phyloP scores from a whole-genome alignment of 2,797 vertebrate genomes.

The Lutjanus argentimaculatus region DNA sequence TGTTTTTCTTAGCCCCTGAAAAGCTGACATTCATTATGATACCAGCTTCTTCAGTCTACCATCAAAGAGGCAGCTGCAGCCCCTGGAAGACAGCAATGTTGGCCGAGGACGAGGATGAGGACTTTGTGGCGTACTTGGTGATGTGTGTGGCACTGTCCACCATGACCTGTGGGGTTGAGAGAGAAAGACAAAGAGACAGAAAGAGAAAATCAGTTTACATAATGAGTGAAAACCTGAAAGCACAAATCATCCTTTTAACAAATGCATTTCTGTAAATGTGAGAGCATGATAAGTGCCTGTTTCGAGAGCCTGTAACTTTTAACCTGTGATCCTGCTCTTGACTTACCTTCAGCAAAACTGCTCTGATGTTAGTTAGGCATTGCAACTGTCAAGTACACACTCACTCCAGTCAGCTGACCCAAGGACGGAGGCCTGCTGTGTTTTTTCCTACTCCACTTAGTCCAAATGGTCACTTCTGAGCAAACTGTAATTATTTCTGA shows the following conservation, averaged over 20 bases:
- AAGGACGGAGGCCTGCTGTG: not conserved
- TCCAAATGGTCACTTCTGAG: conserved; percentile 4
- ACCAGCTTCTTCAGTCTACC: no score
- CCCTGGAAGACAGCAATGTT: no score
- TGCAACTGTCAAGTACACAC: conserved; percentile 3
- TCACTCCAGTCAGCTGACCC: not conserved
- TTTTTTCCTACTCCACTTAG: not conserved
- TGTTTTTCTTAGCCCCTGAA: no score
- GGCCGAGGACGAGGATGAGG: no score
- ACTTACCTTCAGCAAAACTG: not conserved
- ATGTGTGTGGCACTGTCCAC: no score
- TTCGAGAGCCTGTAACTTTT: not conserved
- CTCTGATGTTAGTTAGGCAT: not conserved
- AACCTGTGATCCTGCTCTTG: not conserved
- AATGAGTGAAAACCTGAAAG: not conserved
- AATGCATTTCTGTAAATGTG: not conserved
- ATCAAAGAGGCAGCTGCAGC: no score
- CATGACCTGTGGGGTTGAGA: no score
- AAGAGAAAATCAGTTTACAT: not conserved
- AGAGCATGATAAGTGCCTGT: not conserved
- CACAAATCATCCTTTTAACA: not conserved
- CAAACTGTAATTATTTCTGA: not conserved
- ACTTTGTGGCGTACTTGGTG: no score
- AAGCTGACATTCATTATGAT: no score
- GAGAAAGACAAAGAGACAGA: no score